Percentiles rank a stretch among this genome's conserved stretches.
Conservation (phyloP, 2,113 vertebrate genomes). For the Laticauda laticaudata region DNA sequence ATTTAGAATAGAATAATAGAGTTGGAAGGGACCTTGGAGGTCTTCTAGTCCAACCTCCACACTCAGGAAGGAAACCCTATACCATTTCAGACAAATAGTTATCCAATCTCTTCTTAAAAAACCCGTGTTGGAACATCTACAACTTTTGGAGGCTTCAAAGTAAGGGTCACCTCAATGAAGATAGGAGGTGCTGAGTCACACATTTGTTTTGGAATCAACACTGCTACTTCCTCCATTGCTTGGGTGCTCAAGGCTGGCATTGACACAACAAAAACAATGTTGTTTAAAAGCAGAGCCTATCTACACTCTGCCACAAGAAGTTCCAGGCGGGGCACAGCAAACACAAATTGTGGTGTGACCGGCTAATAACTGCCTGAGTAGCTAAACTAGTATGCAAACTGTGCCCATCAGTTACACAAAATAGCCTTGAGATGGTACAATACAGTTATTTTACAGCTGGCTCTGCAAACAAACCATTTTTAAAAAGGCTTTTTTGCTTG, state of each 20-base stretch:
- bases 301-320: not conserved
- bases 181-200: not conserved
- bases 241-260: not conserved
- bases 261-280: not conserved
- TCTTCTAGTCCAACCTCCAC: too few relatives aligned
- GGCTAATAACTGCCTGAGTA: not conserved
- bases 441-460: not conserved
- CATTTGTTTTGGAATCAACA: not conserved
- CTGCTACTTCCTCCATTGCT: not conserved
- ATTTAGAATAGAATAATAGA: too few relatives aligned
- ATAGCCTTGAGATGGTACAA: not conserved
- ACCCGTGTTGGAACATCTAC: too few relatives aligned
- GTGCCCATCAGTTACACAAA: not conserved
- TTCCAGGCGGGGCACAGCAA: not conserved
- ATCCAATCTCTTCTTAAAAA: too few relatives aligned
- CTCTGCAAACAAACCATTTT: not conserved
- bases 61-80: too few relatives aligned
- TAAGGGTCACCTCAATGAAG: not conserved
- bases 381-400: not conserved
- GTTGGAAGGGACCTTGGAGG: too few relatives aligned
- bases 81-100: too few relatives aligned
- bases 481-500: too few relatives aligned
- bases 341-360: not conserved
- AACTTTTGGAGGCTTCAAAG: not conserved
- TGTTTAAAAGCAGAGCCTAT: not conserved